A percentile compares a stretch with the other conserved stretches of the same genome.
Conservation (phyloP, 2,888 invertebrate genomes). For the Plutella xylostella region DNA sequence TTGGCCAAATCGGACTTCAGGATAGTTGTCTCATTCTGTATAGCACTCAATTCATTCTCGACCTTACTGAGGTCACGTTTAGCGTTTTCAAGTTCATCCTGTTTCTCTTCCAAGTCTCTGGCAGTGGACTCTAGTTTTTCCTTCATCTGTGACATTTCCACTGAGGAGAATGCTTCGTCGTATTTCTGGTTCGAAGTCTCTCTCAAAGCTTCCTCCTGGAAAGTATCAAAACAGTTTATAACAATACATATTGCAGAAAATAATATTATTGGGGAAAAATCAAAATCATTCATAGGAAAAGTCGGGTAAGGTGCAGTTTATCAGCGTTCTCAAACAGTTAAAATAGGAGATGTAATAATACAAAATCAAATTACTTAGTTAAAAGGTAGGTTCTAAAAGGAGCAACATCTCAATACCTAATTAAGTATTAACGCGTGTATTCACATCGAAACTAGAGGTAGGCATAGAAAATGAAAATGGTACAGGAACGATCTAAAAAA, state of each 20-base stretch:
- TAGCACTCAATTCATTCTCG: constrained; percentile 50
- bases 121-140: constrained; percentile 46
- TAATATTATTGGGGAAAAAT: no score
- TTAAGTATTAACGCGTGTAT: no score
- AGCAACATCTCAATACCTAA: no score
- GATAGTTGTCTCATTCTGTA: constrained; percentile 49
- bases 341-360: no score
- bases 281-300: no score
- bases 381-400: no score
- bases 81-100: constrained; percentile 36
- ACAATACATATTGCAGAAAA: neutral
- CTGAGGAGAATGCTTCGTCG: constrained; percentile 56
- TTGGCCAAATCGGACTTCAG: constrained; percentile 55
- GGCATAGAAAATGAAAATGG: no score
- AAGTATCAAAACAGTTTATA: neutral
- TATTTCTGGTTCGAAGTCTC: constrained; percentile 58
- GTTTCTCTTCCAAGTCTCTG: constrained; percentile 47
- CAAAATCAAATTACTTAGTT: no score
- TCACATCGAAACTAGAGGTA: no score
- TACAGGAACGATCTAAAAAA: no score
- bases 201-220: constrained; percentile 52
- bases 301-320: no score
- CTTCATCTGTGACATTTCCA: constrained; percentile 62
- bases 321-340: no score
- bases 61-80: constrained; percentile 50